Base-by-base conservation (phyloP, 2,888 invertebrate genomes). In the Nomada hirtipes region DNA sequence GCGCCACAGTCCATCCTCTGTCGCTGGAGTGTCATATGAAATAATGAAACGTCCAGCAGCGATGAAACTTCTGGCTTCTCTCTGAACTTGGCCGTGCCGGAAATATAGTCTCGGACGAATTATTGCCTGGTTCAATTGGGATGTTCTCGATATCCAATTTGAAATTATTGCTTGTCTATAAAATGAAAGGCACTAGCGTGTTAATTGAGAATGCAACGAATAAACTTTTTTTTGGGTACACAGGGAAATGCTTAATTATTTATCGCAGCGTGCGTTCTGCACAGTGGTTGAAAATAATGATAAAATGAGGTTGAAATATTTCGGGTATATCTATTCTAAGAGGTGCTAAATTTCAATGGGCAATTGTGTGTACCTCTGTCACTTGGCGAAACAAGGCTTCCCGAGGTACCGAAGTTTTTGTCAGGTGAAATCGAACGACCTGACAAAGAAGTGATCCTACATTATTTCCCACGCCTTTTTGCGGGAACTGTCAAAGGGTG, bases 31-130 rank as follows among this genome's bases (percentile, higher is more conserved):
- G 68, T 70, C 55, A 42, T 44, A 55, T 23, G 26, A 74, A 70
- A 69, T 74, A 79, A 82, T 65, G 65, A 70, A 79, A 81, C 65
- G 44, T 63, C 55, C 76, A 47, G 29, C n/a, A 18, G 36, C 26
- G 23, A 13, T 13, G 15, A 67, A 74, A 42, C 72, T 72, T 72
- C 18, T 15, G n/a, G 42, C 26, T 29, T 72, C n/a, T 18, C 13
- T n/a, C 9, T 55, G 1, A 11, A 44, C n/a, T 13, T 23, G 4
- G 29, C 53, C 15, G 3, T 42, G 36, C 53, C 71, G 9, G 0
- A 11, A 29, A 18, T 60, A 60, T 10, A 10, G 29, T 10, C 9
- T n/a, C 3, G 18, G 9, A 36, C 7, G 18, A 26, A 72, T 53
- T 63, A 63, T 42, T 71, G 57, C 18, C 29, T 0, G 7, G 2